These are phyloP conservation scores for Aplocera efformata DNA, from an alignment of 2,888 invertebrate genomes.

Conservation along the genomic window DNA sequence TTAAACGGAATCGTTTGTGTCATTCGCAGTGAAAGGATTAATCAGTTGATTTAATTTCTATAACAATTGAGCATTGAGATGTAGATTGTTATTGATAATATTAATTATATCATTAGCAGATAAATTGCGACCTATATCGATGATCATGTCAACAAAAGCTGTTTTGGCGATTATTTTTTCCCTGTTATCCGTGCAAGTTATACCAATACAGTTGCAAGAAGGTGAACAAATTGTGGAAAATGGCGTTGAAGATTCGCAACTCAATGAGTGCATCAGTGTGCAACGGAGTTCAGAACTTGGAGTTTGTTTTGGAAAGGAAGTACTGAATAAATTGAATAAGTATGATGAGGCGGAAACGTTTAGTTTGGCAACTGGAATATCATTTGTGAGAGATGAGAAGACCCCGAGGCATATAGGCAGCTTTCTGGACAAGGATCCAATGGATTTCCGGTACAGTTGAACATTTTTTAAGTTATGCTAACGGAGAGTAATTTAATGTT, in stretches of 20 bases:
- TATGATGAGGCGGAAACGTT: constrained; percentile 84
- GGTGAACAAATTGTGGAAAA: constrained; percentile 63
- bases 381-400: constrained; percentile 83
- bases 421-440: constrained; percentile 86
- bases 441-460: constrained; percentile 83
- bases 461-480: too few species aligned
- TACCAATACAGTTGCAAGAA: constrained; percentile 63
- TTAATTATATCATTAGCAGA: not conserved
- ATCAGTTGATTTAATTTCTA: not conserved
- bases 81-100: constrained; percentile 7
- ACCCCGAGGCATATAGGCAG: constrained; percentile 83
- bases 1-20: not conserved
- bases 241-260: constrained; percentile 48
- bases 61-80: too few species aligned
- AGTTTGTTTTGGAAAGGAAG: constrained; percentile 86
- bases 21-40: not conserved
- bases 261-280: constrained; percentile 65
- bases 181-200: constrained; percentile 47
- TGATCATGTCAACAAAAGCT: constrained; percentile 30
- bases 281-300: constrained; percentile 69
- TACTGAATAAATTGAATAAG: constrained; percentile 82
- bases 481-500: too few species aligned
- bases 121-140: not conserved
- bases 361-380: constrained; percentile 83
- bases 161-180: constrained; percentile 16